A percentile compares a stretch with the other conserved stretches of the same genome.
phyloP scores from a whole-genome alignment of 2,797 vertebrate genomes.

The Erethizon dorsatum region DNA sequence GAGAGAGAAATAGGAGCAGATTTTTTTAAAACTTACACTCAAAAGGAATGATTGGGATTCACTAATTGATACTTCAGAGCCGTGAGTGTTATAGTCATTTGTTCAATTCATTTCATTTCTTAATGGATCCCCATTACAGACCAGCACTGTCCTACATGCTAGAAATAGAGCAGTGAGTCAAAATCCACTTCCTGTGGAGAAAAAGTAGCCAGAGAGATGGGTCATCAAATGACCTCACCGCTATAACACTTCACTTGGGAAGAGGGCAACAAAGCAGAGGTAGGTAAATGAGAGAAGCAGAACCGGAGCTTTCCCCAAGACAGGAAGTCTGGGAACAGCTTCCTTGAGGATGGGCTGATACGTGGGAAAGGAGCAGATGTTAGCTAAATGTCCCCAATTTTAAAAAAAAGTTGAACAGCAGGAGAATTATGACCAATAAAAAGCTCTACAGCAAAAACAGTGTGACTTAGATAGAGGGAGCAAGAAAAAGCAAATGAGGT shows the following conservation, averaged over 20 bases:
- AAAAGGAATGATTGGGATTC: not conserved
- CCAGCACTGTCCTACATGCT: not conserved
- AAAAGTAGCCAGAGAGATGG: not conserved
- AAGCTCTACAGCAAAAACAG: not conserved
- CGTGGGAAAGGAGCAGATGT: not conserved
- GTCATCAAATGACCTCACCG: not conserved
- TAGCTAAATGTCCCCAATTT: not conserved
- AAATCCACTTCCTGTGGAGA: not conserved
- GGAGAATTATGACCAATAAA: not conserved
- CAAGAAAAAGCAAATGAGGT: not conserved
- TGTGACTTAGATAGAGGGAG: not conserved
- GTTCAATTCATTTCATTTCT: not conserved
- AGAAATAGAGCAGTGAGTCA: not conserved
- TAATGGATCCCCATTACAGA: not conserved
- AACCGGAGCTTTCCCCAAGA: not conserved
- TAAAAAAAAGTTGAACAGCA: not conserved
- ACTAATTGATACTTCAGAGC: not conserved
- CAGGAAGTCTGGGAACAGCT: not conserved
- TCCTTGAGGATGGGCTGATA: not conserved
- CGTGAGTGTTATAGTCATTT: not conserved
- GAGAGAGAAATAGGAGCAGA: not conserved
- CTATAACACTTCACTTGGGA: not conserved
- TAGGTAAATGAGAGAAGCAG: not conserved
- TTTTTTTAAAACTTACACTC: not conserved
- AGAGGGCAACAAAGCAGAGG: not conserved